These are phyloP conservation scores for Limenitis arthemis DNA, from an alignment of 2,888 invertebrate genomes.

Conservation along the genomic window DNA sequence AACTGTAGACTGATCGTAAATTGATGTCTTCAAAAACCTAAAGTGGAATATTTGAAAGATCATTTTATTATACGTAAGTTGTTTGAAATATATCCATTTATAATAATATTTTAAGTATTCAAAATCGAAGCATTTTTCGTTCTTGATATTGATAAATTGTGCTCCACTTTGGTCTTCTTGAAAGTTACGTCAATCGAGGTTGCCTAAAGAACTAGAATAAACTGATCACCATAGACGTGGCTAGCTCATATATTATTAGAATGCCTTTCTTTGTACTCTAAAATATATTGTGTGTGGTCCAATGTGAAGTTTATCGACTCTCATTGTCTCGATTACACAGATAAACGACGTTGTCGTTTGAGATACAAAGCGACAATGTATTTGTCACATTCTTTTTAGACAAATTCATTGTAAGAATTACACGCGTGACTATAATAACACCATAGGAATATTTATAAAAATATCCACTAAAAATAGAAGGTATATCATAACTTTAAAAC, in stretches of 20 bases:
- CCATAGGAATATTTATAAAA: neutral
- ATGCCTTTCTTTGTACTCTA: constrained; percentile 55
- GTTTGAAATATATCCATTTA: neutral
- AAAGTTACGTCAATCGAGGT: constrained; percentile 48
- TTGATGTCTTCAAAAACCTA: neutral
- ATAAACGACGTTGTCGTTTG: constrained; percentile 67
- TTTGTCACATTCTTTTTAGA: constrained; percentile 59
- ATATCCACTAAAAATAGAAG: neutral
- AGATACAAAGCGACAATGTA: constrained; percentile 61
- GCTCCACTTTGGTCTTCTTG: constrained; percentile 1
- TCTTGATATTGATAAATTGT: constrained; percentile 1
- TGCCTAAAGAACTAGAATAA: constrained; percentile 48
- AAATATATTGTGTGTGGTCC: constrained; percentile 70
- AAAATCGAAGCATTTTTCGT: neutral
- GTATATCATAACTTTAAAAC: constrained; percentile 18
- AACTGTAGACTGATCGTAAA: neutral
- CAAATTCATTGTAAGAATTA: constrained; percentile 56
- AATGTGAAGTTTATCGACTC: constrained; percentile 63
- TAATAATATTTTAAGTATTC: neutral
- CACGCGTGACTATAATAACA: constrained; percentile 27
- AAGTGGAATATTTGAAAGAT: neutral
- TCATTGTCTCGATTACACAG: constrained; percentile 70
- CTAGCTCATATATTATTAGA: constrained; percentile 62
- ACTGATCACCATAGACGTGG: constrained; percentile 47
- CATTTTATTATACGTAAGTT: too few species aligned